phyloP scores from a whole-genome alignment of 2,797 vertebrate species.

The Leuciscus waleckii region DNA sequence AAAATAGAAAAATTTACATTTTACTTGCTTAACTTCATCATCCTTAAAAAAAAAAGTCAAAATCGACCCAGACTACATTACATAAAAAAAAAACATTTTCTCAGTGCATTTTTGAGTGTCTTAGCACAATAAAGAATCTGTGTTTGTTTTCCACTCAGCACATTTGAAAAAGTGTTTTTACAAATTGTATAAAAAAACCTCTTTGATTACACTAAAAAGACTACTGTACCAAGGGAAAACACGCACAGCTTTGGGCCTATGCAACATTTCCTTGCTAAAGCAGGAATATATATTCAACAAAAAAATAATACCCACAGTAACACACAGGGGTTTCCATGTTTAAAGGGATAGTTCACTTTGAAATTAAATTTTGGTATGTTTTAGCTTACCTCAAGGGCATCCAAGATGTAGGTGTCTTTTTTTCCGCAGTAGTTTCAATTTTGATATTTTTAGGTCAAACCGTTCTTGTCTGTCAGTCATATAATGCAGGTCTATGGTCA shows the following conservation, averaged over 20 bases:
- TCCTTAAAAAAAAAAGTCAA: neutral
- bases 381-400: too few species aligned
- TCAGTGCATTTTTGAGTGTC: neutral
- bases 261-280: neutral
- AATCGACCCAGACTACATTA: neutral
- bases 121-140: neutral
- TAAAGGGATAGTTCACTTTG: too few species aligned
- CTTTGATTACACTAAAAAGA: neutral
- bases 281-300: neutral
- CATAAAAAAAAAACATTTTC: neutral
- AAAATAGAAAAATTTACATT: neutral
- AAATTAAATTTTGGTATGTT: too few species aligned
- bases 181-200: conserved; percentile 1
- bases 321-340: neutral
- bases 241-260: neutral
- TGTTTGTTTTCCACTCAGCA: neutral
- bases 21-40: neutral
- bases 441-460: too few species aligned
- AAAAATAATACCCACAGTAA: conserved; percentile 19
- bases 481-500: too few species aligned
- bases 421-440: too few species aligned
- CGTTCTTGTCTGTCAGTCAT: too few species aligned
- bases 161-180: neutral
- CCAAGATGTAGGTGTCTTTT: too few species aligned
- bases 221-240: neutral